phyloP scores from a whole-genome alignment of 1,140 invertebrate species.

The Andrena cerasifolii region DNA sequence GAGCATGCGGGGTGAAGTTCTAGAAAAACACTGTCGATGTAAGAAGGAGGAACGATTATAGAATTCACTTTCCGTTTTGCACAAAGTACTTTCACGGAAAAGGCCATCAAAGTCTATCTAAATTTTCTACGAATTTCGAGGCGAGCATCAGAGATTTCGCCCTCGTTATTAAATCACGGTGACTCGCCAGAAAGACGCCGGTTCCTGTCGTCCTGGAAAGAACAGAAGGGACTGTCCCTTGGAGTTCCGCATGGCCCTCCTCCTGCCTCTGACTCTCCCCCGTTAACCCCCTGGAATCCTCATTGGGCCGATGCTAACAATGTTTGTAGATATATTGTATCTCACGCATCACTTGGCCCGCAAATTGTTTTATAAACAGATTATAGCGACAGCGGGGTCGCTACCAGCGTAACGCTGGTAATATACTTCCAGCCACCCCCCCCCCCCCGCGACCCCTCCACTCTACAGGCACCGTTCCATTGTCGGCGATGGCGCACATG shows the following conservation, averaged over 20 bases:
- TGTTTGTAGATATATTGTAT: slow-evolving; percentile 84
- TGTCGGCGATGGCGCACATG: slow-evolving; percentile 27
- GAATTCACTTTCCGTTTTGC: background rate
- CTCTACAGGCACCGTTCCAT: slow-evolving; percentile 39
- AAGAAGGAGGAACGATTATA: no score
- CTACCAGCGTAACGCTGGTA: slow-evolving; percentile 66
- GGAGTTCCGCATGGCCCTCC: slow-evolving; percentile 15
- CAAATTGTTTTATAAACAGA: slow-evolving; percentile 84
- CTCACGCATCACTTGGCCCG: slow-evolving; percentile 83
- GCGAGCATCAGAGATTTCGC: slow-evolving; percentile 6
- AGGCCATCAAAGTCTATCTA: no score
- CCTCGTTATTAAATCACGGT: slow-evolving; percentile 68
- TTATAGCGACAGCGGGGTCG: slow-evolving; percentile 80
- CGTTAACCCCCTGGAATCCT: slow-evolving; percentile 76
- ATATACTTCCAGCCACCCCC: slow-evolving; percentile 62
- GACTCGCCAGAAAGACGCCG: slow-evolving; percentile 57
- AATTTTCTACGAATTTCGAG: background rate
- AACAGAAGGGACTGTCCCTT: slow-evolving; percentile 53
- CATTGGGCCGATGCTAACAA: slow-evolving; percentile 83
- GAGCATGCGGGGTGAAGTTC: no score
- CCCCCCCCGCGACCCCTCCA: background rate
- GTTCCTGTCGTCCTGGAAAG: slow-evolving; percentile 30
- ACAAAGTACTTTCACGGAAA: background rate
- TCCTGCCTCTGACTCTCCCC: slow-evolving; percentile 10
- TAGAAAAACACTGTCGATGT: no score